Base-by-base conservation (phyloP, 2,797 vertebrate species). In the Diplodus sargus region DNA sequence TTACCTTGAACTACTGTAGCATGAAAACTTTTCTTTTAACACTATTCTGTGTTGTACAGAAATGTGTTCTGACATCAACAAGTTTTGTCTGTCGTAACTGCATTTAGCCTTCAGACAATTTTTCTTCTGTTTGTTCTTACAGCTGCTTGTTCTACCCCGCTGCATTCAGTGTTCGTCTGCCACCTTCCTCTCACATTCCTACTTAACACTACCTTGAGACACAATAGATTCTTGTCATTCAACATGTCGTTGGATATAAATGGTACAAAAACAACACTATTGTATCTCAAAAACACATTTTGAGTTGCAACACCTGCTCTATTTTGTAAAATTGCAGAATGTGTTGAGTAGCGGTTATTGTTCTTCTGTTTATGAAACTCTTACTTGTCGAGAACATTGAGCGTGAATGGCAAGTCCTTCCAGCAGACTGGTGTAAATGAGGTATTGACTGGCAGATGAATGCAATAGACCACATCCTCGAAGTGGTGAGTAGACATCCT, bases 141-240 rank as follows among this genome's bases (percentile, higher is more conserved):
- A 70, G 79, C 79, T 85, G 74, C 60, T 28, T 58, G 58, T 69
- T 48, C 20, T 64, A 69, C 56, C 63, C 39, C 47, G 20, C 52
- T 43, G 42, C 49, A n/a, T 58, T 74, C 57, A 5, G 51, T 39
- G 53, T 48, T 30, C 23, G 39, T 67, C 48, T 63, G 7, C 42
- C 30, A 5, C 56, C 51, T 56, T 58, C 22, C 51, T 71, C 11
- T 0, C 43, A 25, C 59, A 59, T 49, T 59, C 28, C 22, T 70
- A 45, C 15, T 18, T 52, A n/a, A 64, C 22, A 39, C 34, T 52
- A 22, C 51, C 48, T 9, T 67, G 12, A 67, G 39, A 34, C 20
- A 47, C 52, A 15, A 25, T 15, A 39, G 22, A 23, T 52, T 54
- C 18, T 14, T 65, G 53, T 60, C 54, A 45, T 45, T 18, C 8